Percentiles rank a stretch among this genome's conserved stretches.
Conservation (phyloP, 2,888 invertebrate genomes). For the Antheraea assamensis region DNA sequence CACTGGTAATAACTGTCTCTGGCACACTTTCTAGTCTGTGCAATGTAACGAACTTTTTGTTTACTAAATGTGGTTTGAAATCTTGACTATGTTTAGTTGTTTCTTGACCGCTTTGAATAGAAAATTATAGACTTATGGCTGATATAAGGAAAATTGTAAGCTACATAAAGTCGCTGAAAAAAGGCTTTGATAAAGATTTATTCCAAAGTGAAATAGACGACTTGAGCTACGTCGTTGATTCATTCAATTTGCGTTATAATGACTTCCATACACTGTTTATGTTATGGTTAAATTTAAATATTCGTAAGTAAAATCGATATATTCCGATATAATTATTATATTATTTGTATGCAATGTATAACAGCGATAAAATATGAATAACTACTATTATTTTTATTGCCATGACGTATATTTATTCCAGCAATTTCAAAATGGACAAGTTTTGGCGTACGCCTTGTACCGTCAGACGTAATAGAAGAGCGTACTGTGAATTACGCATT, state of each 20-base stretch:
- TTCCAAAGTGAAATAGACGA: constrained; percentile 69
- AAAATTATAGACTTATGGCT: constrained; percentile 43
- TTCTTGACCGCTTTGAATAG: background rate
- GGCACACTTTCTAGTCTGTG: background rate
- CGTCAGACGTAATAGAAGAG: constrained; percentile 57
- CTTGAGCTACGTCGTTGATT: constrained; percentile 60
- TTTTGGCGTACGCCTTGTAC: constrained; percentile 68
- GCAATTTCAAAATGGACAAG: constrained; percentile 72
- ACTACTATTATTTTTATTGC: too few species aligned
- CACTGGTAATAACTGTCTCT: too few species aligned
- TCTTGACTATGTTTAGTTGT: background rate
- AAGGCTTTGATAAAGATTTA: constrained; percentile 73
- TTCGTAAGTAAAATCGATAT: constrained; percentile 59
- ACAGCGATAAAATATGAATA: background rate
- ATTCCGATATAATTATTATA: constrained; percentile 1
- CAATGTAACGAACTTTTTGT: background rate
- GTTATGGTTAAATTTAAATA: constrained; percentile 74
- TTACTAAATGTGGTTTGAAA: background rate
- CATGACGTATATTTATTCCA: constrained; percentile 34
- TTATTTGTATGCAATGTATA: background rate
- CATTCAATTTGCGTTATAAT: constrained; percentile 57
- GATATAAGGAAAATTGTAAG: constrained; percentile 71
- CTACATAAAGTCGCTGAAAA: constrained; percentile 68
- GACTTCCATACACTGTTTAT: constrained; percentile 72
- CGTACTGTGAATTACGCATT: constrained; percentile 65